phyloP scores from a whole-genome alignment of 2,113 vertebrate genomes.

The Tichodroma muraria region DNA sequence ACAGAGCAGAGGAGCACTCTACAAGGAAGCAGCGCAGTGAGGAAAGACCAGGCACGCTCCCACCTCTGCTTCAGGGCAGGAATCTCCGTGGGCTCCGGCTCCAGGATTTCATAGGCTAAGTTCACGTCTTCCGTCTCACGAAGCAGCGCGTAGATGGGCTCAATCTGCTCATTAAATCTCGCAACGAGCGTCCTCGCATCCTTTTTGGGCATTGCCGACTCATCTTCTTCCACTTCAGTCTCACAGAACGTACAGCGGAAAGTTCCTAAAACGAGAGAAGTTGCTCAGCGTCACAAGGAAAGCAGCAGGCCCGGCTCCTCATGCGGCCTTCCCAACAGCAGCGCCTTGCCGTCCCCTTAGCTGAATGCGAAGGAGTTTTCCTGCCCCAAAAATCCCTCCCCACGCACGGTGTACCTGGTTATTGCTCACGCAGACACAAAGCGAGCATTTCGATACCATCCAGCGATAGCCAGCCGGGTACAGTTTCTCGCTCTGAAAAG shows the following conservation, averaged over 20 bases:
- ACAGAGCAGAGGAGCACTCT: rapidly evolving
- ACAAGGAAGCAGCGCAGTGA: not conserved
- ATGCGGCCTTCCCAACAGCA: not conserved
- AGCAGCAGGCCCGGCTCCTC: not conserved
- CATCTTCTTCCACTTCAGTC: conserved; percentile 95
- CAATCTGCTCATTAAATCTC: conserved; percentile 97
- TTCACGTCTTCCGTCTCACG: conserved; percentile 94
- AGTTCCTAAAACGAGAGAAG: conserved; percentile 72
- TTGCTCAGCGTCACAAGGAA: not conserved
- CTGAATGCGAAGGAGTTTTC: not conserved
- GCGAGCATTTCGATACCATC: not conserved
- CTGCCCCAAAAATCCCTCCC: not conserved
- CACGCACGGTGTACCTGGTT: not conserved
- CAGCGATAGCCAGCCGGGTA: not conserved
- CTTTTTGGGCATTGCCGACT: conserved; percentile 90
- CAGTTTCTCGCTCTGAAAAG: not conserved
- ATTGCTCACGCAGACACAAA: not conserved
- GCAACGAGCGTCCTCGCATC: conserved; percentile 94
- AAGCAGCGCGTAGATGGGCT: conserved; percentile 92
- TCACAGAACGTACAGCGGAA: conserved; percentile 97
- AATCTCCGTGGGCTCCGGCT: conserved; percentile 94
- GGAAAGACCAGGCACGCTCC: not conserved
- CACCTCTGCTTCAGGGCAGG: conserved; percentile 94
- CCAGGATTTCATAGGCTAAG: conserved; percentile 89
- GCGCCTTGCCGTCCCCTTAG: not conserved